Base-by-base conservation (phyloP, 2,797 vertebrate species). In the Chromobotia macracanthus region DNA sequence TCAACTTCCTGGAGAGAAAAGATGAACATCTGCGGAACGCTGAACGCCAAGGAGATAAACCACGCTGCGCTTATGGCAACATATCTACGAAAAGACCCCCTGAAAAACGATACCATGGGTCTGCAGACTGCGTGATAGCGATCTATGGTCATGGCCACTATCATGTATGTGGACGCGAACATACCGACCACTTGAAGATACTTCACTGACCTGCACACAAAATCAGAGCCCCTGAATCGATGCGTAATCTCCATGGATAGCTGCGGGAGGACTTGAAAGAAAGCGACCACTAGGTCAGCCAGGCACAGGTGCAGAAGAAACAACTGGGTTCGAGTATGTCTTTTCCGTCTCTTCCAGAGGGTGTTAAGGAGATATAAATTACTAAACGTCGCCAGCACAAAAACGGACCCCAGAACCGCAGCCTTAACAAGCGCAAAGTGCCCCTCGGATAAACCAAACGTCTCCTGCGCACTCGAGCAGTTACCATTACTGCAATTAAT, bases 121-220 rank as follows among this genome's bases (percentile, higher is more conserved):
- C 85, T 93, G 76, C 96, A 96, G 15, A 97, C 92, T 0, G 96
- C 95, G 65, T 95, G 87, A 83, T 96, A 96, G 18, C 95, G 92
- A 86, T 97, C 95, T 86, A 56, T 86, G 0, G 96, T 94, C 95
- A 97, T 94, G 13, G 84, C 91, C 69, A 96, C 87, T 15, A 96
- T 94, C 96, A 95, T 94, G 87, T 95, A 96, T 58, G 96, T 93
- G 82, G 96, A 97, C 71, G 95, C 91, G 55, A 96, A 97, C 95
- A 97, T 97, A 55, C 96, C 96, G 58, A 97, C 93, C 77, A 93
- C 94, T 88, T 97, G 96, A 70, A 96, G 86, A 89, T 97, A 97
- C 73, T 96, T 97, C 28, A 97, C 89, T 0, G 84, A 80, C 70
- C 92, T 89, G 89, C 96, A 97, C 61, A 95, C 89, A 0, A 89